Evolutionary conservation across 2,113 vertebrate species (phyloP).

Genomic region (Fukomys damarensis): DNA sequence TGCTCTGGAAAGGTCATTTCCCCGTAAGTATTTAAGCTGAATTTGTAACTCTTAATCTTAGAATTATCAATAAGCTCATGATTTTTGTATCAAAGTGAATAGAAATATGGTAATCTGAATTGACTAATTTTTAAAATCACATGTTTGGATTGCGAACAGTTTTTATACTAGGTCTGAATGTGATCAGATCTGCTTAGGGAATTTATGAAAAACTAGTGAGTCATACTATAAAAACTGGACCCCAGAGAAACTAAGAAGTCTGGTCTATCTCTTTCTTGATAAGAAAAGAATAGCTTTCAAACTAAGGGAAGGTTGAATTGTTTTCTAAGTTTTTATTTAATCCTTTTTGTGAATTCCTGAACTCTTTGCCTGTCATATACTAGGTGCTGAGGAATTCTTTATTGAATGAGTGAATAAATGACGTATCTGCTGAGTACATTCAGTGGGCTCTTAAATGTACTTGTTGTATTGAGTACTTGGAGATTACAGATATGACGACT

Average conservation of each 20-base stretch:
- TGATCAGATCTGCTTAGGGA: conserved; percentile 3
- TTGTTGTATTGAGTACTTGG: not conserved
- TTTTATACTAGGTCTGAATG: conserved; percentile 52
- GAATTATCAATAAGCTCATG: conserved; percentile 31
- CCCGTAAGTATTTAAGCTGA: conserved; percentile 60
- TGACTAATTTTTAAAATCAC: conserved; percentile 53
- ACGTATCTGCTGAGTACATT: conserved; percentile 7
- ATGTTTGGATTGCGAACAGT: conserved; percentile 22
- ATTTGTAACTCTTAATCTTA: conserved; percentile 55
- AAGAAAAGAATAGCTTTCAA: conserved; percentile 65
- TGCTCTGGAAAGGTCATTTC: conserved; percentile 63
- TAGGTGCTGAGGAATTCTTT: conserved; percentile 48
- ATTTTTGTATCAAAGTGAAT: conserved; percentile 14
- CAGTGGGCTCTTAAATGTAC: not conserved
- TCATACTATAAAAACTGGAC: conserved; percentile 56
- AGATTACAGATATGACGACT: conserved; percentile 1
- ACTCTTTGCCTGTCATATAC: conserved; percentile 11
- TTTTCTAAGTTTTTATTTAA: conserved; percentile 58
- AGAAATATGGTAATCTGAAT: not conserved
- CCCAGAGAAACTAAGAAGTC: conserved; percentile 33
- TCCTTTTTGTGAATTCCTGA: conserved; percentile 37
- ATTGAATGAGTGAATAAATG: conserved; percentile 24
- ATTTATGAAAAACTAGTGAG: conserved; percentile 67
- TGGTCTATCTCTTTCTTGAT: conserved; percentile 51
- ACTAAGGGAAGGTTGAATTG: not conserved